phyloP scores from a whole-genome alignment of 2,113 vertebrate species.

The Rhombomys opimus region DNA sequence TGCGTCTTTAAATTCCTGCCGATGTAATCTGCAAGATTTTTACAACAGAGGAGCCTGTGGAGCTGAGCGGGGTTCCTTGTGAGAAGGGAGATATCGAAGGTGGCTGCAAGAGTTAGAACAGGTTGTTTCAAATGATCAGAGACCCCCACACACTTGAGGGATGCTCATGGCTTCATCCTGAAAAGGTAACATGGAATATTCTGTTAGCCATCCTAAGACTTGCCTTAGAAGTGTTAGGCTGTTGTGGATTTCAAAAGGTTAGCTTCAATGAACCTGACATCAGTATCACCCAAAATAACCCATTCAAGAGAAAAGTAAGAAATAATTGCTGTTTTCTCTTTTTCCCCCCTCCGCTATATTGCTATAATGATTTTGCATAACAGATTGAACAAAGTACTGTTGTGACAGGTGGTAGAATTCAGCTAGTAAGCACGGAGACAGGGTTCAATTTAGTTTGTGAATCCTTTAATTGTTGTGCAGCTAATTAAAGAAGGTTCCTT shows the following conservation, averaged over 20 bases:
- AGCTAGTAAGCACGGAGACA: slow-evolving; percentile 98
- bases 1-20: slow-evolving; percentile 54
- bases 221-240: slow-evolving; percentile 88
- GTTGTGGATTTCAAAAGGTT: slow-evolving; percentile 92
- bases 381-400: slow-evolving; percentile 98
- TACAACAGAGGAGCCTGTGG: slow-evolving; percentile 65
- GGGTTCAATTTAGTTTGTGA: slow-evolving; percentile 99
- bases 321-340: slow-evolving; percentile 99
- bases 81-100: slow-evolving; percentile 69
- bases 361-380: slow-evolving; percentile 99
- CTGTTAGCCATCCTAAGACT: slow-evolving; percentile 81
- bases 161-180: slow-evolving; percentile 76
- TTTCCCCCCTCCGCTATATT: slow-evolving; percentile 91
- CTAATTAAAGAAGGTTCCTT: slow-evolving; percentile 99
- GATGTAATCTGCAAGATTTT: slow-evolving; percentile 37
- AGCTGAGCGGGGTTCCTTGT: slow-evolving; percentile 67
- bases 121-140: slow-evolving; percentile 84
- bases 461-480: slow-evolving; percentile 99
- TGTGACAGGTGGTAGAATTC: slow-evolving; percentile 99
- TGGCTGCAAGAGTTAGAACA: slow-evolving; percentile 73
- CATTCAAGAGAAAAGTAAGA: slow-evolving; percentile 98
- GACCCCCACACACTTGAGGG: slow-evolving; percentile 74
- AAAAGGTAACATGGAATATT: slow-evolving; percentile 83
- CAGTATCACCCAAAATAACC: slow-evolving; percentile 98
- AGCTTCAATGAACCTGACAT: slow-evolving; percentile 94